Percentiles rank a stretch among this genome's conserved stretches.
Evolutionary conservation across 2,113 vertebrate species (phyloP).

Genomic region (Myrmecophaga tridactyla): DNA sequence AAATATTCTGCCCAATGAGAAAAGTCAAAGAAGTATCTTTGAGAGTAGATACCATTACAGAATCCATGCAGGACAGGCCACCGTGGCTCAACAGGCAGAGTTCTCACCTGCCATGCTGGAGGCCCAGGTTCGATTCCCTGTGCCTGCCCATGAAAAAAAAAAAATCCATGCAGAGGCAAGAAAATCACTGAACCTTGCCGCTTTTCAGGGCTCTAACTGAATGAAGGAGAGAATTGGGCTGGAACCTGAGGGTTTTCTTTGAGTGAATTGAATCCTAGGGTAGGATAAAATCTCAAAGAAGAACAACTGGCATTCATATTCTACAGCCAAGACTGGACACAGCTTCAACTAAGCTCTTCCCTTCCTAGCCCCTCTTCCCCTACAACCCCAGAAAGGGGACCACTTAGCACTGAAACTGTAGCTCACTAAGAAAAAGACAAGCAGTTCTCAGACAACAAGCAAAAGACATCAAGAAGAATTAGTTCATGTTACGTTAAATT

Average conservation of each 20-base stretch:
- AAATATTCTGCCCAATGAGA: not conserved
- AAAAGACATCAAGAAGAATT: no score
- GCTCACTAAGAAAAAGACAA: no score
- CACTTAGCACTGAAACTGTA: no score
- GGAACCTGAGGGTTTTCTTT: not conserved
- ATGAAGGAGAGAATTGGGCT: no score
- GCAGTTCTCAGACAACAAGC: no score
- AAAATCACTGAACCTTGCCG: not conserved
- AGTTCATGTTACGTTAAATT: not conserved
- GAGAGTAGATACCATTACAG: no score
- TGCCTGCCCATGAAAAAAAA: no score
- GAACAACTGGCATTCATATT: not conserved
- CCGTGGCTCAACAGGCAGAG: no score
- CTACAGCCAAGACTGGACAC: not conserved
- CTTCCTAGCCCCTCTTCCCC: no score
- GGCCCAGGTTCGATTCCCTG: no score
- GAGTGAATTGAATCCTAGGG: not conserved
- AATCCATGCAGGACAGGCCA: not conserved
- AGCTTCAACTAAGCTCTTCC: not conserved
- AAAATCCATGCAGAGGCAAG: not conserved
- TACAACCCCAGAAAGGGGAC: no score
- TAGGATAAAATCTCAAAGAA: not conserved
- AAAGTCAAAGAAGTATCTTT: not conserved
- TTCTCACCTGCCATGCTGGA: no score
- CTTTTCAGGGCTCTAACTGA: fast-evolving